Percentiles rank a stretch among this genome's conserved stretches.
Conservation (phyloP, 2,113 vertebrate species). For the Alexandromys fortis region DNA sequence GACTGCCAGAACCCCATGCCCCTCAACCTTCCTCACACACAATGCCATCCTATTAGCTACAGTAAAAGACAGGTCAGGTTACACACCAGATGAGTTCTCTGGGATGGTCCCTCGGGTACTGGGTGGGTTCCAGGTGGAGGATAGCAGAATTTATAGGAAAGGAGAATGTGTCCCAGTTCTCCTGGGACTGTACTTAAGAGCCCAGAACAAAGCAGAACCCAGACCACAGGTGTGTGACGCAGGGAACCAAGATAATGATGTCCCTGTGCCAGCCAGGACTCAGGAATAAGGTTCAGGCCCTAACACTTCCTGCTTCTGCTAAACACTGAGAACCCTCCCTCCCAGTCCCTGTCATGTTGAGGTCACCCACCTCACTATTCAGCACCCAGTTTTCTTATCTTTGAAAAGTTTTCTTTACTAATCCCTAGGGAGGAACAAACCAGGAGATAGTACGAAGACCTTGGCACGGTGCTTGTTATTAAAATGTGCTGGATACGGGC, state of each 20-base stretch:
- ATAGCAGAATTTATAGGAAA: not conserved
- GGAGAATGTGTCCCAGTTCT: not conserved
- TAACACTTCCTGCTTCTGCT: not conserved
- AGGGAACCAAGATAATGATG: rapidly evolving
- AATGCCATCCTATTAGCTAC: not conserved
- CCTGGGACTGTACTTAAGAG: not conserved
- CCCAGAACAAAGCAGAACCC: no score
- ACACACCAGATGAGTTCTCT: not conserved
- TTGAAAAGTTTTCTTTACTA: not conserved
- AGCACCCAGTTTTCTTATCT: not conserved
- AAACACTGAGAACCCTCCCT: not conserved
- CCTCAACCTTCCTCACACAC: not conserved
- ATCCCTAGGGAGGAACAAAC: not conserved
- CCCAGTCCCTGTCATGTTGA: not conserved
- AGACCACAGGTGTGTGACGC: not conserved
- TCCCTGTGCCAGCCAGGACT: not conserved
- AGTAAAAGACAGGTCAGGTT: not conserved
- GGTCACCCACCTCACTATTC: not conserved
- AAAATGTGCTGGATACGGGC: rapidly evolving
- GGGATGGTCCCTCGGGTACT: not conserved
- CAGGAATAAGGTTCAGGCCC: not conserved
- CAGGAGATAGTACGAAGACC: not conserved
- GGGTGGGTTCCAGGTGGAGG: not conserved
- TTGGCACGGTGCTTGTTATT: not conserved
- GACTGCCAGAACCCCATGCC: not conserved